phyloP scores from a whole-genome alignment of 2,888 invertebrate species.

The Mylabris sibirica region DNA sequence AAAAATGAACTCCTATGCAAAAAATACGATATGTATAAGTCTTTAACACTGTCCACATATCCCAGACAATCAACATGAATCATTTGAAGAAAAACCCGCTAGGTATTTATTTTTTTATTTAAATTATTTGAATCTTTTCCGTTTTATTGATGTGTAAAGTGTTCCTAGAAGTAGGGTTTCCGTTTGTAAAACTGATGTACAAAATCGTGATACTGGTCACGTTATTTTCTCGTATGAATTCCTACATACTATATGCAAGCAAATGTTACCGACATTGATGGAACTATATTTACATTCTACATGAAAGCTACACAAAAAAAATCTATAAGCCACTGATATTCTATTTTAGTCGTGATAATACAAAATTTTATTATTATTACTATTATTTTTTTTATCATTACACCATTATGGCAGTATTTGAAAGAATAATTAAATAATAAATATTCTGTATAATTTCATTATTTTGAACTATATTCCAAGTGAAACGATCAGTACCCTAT shows the following conservation, averaged over 20 bases:
- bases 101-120: no score
- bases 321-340: not conserved
- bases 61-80: no score
- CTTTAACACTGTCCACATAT: no score
- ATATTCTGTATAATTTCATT: no score
- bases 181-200: not conserved
- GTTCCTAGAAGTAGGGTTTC: not conserved
- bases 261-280: not conserved
- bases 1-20: no score
- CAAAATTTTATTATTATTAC: not conserved
- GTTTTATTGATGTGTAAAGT: not conserved
- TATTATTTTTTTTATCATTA: not conserved
- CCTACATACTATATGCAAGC: not conserved
- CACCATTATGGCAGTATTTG: not conserved
- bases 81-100: no score
- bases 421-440: no score
- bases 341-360: not conserved
- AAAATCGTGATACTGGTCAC: not conserved
- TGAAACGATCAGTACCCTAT: not conserved
- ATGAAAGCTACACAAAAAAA: not conserved
- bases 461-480: not conserved
- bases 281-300: not conserved
- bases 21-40: no score
- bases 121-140: not conserved
- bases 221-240: not conserved